Percentiles rank a stretch among this genome's conserved stretches.
Evolutionary conservation across 2,113 vertebrate genomes (phyloP).

Genomic region (Otis tarda): DNA sequence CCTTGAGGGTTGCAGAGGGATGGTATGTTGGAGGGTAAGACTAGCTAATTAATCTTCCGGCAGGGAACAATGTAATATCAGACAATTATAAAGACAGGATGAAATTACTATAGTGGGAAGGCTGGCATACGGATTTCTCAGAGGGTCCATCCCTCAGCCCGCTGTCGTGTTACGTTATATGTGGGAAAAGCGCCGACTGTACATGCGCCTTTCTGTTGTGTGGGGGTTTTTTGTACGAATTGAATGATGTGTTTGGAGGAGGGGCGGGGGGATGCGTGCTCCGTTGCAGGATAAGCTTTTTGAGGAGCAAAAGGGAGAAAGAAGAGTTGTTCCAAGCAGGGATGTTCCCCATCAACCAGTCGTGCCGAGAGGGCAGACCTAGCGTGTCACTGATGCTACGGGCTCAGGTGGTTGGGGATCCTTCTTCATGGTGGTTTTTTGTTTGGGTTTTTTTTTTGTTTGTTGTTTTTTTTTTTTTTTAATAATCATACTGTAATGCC

Average conservation of each 20-base stretch:
- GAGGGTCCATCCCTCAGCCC: constrained; percentile 54
- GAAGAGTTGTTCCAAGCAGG: neutral
- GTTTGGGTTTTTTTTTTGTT: too few relatives aligned
- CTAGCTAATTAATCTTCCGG: constrained; percentile 70
- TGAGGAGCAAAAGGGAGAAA: neutral
- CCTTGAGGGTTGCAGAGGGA: constrained; percentile 56
- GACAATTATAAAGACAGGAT: constrained; percentile 61
- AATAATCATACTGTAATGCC: accelerated
- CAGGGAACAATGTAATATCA: constrained; percentile 74
- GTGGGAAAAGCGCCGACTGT: neutral
- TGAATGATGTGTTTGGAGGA: neutral
- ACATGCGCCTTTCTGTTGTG: neutral
- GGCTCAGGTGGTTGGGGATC: neutral
- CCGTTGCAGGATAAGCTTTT: neutral
- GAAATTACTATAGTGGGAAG: constrained; percentile 55
- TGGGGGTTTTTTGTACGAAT: neutral
- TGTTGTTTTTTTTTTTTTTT: neutral
- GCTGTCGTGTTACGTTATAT: neutral
- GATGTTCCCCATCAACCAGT: neutral
- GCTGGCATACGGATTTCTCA: constrained; percentile 62
- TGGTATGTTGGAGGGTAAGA: constrained; percentile 66
- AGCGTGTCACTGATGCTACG: accelerated
- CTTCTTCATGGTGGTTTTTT: too few relatives aligned
- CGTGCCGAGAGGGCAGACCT: accelerated
- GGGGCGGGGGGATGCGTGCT: neutral